Evolutionary conservation across 2,113 vertebrate species (phyloP).

Genomic region (Reinhardtius hippoglossoides): DNA sequence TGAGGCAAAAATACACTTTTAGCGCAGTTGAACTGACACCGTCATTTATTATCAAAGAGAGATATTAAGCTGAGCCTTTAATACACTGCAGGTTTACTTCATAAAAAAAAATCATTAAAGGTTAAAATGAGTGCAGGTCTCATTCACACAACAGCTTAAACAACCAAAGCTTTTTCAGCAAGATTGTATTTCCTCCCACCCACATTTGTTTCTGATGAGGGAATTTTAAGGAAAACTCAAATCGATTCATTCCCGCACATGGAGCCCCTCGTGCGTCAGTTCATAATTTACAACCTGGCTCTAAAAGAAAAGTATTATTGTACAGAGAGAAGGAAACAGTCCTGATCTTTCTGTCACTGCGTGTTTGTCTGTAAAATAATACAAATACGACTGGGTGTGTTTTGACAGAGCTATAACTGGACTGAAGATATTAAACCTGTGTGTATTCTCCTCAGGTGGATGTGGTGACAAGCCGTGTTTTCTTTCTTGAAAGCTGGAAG

Average conservation of each 20-base stretch:
- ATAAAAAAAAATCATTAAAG: too few species aligned
- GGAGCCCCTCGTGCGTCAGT: conserved; percentile 12
- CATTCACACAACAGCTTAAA: background rate
- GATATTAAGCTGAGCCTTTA: background rate
- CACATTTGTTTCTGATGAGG: background rate
- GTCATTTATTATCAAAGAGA: background rate
- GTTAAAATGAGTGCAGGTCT: conserved; percentile 1
- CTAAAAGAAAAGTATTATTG: conserved; percentile 4
- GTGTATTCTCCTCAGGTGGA: conserved; percentile 10
- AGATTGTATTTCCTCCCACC: conserved; percentile 12
- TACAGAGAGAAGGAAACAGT: background rate
- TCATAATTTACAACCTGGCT: conserved; percentile 2
- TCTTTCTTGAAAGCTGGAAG: conserved; percentile 19
- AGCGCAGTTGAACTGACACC: too few species aligned
- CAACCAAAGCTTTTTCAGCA: background rate
- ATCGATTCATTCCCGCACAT: conserved; percentile 25
- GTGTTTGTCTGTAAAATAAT: background rate
- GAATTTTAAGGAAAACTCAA: background rate
- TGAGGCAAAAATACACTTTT: background rate
- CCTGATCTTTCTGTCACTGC: background rate
- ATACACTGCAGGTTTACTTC: background rate
- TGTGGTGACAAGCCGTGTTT: conserved; percentile 30
- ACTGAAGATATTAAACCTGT: conserved; percentile 1
- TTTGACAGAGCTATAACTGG: conserved; percentile 1
- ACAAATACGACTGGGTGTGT: background rate